Evolutionary conservation across 2,888 invertebrate species (phyloP).

Genomic region (Hirtodrosophila histrioides): DNA sequence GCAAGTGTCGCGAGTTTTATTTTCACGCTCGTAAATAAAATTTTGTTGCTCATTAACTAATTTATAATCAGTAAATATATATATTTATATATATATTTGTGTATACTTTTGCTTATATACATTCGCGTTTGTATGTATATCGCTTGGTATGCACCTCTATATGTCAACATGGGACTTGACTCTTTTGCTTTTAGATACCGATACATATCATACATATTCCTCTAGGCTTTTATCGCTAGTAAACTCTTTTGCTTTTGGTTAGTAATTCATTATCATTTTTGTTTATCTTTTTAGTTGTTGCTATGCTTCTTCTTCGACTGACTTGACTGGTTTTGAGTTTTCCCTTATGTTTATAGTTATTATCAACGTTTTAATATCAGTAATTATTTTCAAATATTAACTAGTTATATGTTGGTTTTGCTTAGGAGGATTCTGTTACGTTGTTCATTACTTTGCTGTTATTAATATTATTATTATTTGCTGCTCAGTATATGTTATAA

Average conservation of each 20-base stretch:
- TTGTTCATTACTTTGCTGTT: constrained; percentile 55
- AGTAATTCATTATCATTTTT: constrained; percentile 40
- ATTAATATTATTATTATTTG: constrained; percentile 32
- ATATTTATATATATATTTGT: constrained; percentile 58
- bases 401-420: constrained; percentile 65
- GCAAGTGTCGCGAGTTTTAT: constrained; percentile 40
- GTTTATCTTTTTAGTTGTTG: constrained; percentile 30
- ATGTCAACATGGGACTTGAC: constrained; percentile 75
- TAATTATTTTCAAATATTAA: constrained; percentile 58
- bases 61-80: constrained; percentile 68
- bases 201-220: constrained; percentile 36
- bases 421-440: constrained; percentile 77
- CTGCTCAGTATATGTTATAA: constrained; percentile 76
- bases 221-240: constrained; percentile 63
- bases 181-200: constrained; percentile 44
- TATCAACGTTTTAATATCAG: constrained; percentile 69
- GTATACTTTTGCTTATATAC: constrained; percentile 54
- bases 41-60: constrained; percentile 62
- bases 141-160: constrained; percentile 47
- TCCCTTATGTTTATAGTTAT: constrained; percentile 60
- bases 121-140: constrained; percentile 63
- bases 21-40: constrained; percentile 47
- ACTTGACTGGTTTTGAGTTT: constrained; percentile 65
- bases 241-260: constrained; percentile 55
- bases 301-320: constrained; percentile 77